phyloP scores from a whole-genome alignment of 1,140 invertebrate species.

The Cydia strobilella region DNA sequence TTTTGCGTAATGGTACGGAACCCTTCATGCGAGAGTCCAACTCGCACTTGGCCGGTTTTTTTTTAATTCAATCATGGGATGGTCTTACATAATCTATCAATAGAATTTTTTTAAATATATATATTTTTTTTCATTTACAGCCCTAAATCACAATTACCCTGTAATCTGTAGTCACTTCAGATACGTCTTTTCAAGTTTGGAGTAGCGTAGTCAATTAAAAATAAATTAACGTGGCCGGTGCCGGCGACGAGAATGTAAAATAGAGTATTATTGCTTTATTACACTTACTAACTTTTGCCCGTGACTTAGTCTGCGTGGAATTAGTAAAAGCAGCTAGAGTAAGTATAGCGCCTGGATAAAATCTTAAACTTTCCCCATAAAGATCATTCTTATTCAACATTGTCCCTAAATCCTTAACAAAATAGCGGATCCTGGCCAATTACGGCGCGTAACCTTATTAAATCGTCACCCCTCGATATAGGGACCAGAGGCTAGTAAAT shows the following conservation, averaged over 20 bases:
- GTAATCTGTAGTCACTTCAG: slow-evolving; percentile 1
- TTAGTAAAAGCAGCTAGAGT: no score
- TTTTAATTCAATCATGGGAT: no score
- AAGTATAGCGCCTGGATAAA: no score
- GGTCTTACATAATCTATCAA: no score
- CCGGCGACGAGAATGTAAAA: slow-evolving; percentile 41
- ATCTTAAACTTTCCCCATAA: background rate
- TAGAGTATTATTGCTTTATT: slow-evolving; percentile 24
- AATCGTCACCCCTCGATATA: slow-evolving; percentile 18
- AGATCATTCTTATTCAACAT: background rate
- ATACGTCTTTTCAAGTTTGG: slow-evolving; percentile 35
- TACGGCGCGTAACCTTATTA: slow-evolving; percentile 2
- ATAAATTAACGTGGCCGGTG: slow-evolving; percentile 46
- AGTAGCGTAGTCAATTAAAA: slow-evolving; percentile 46
- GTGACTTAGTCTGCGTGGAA: no score
- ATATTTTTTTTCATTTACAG: no score
- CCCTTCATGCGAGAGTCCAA: no score
- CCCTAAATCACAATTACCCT: background rate
- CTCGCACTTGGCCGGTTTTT: no score
- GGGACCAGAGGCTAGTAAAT: background rate
- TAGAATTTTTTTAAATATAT: no score
- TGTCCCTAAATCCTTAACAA: slow-evolving; percentile 6
- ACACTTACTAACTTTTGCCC: no score
- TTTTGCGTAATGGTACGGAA: no score
- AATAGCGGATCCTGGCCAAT: background rate